Conservation (phyloP, 2,888 invertebrate species). For the Drosophila meridiana region DNA sequence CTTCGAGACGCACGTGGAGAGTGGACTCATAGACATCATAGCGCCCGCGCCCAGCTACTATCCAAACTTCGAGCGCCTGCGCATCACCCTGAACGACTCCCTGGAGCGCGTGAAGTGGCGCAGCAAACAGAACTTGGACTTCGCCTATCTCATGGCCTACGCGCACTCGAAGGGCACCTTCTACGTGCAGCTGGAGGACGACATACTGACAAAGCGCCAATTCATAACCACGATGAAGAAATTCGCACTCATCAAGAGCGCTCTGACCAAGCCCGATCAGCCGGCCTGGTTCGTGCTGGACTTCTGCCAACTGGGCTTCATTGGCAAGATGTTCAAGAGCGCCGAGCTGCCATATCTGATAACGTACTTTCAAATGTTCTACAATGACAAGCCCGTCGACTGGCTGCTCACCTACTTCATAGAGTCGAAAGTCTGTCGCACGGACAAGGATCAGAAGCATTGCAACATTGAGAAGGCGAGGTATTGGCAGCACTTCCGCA, state of each 20-base stretch:
- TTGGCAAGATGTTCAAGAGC: constrained; percentile 96
- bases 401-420: constrained; percentile 97
- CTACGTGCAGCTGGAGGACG: constrained; percentile 97
- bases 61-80: constrained; percentile 92
- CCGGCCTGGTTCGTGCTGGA: constrained; percentile 95
- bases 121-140: constrained; percentile 97
- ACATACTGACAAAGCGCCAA: constrained; percentile 94
- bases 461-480: constrained; percentile 91
- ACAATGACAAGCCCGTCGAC: constrained; percentile 97
- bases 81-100: constrained; percentile 93
- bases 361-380: constrained; percentile 97
- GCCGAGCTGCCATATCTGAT: constrained; percentile 94
- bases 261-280: constrained; percentile 85
- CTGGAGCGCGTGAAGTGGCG: constrained; percentile 94
- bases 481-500: constrained; percentile 94
- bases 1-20: constrained; percentile 90
- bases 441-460: constrained; percentile 93
- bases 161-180: constrained; percentile 93
- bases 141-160: constrained; percentile 97
- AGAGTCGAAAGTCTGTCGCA: constrained; percentile 94
- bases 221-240: constrained; percentile 94
- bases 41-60: constrained; percentile 94
- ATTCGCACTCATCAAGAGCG: constrained; percentile 91
- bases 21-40: constrained; percentile 94
- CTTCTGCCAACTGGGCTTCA: constrained; percentile 97